Conservation (phyloP, 1,140 invertebrate genomes). For the Euglossa dilemma region DNA sequence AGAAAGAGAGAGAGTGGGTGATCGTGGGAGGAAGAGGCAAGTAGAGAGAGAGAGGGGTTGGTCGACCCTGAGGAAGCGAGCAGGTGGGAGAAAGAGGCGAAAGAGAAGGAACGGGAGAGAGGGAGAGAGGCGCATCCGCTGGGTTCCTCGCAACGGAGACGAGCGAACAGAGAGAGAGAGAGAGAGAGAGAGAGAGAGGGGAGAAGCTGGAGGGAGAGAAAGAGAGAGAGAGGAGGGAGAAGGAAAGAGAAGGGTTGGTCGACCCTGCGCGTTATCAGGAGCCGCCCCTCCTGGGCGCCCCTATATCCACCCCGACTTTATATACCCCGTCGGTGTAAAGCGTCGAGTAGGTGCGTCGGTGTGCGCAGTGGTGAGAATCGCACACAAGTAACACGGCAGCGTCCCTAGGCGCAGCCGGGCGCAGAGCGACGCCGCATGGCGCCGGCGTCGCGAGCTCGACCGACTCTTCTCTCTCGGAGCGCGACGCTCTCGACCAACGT, state of each 20-base stretch:
- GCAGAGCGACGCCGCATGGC: slow-evolving; percentile 75
- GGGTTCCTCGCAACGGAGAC: too few relatives aligned
- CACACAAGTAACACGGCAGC: slow-evolving; percentile 48
- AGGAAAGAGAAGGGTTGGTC: slow-evolving; percentile 71
- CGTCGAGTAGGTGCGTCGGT: slow-evolving; percentile 38
- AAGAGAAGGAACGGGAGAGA: slow-evolving; percentile 20
- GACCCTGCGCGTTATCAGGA: slow-evolving; percentile 78
- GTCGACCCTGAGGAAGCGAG: slow-evolving; percentile 48
- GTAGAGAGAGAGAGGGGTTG: slow-evolving; percentile 46
- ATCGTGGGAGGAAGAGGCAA: slow-evolving; percentile 20
- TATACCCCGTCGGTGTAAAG: slow-evolving; percentile 54
- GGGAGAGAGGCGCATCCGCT: background rate
- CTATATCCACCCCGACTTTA: slow-evolving; percentile 65
- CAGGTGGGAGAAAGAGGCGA: slow-evolving; percentile 37
- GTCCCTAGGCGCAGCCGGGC: slow-evolving; percentile 66
- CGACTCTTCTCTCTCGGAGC: slow-evolving; percentile 17
- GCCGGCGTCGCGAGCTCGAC: slow-evolving; percentile 72
- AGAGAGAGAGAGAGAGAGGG: slow-evolving; percentile 16
- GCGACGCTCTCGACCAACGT: slow-evolving; percentile 42
- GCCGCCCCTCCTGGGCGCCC: slow-evolving; percentile 70
- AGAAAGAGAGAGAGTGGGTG: background rate
- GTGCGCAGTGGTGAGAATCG: slow-evolving; percentile 51
- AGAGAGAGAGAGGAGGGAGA: slow-evolving; percentile 24
- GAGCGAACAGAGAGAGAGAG: slow-evolving; percentile 14
- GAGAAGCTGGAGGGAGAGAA: background rate